Conservation (phyloP, 2,797 vertebrate species). For the Sebastes itinus region DNA sequence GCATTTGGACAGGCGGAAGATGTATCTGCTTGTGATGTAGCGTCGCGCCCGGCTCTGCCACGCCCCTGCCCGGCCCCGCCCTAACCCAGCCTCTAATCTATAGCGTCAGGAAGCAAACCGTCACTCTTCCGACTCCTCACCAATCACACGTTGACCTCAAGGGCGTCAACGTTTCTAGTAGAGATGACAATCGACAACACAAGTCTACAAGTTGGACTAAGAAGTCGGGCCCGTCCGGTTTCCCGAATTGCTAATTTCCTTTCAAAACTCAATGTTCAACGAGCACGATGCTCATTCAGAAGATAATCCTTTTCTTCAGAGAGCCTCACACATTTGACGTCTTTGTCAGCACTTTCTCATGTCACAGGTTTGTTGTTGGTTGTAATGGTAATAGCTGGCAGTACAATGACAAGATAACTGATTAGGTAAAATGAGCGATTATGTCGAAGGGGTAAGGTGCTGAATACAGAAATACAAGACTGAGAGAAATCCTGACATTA, state of each 20-base stretch:
- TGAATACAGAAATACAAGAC: background rate
- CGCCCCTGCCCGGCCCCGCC: conserved; percentile 41
- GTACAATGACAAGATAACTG: conserved; percentile 27
- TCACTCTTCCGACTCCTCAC: conserved; percentile 62
- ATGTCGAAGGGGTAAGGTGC: background rate
- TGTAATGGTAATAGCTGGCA: conserved; percentile 36
- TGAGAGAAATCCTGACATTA: background rate
- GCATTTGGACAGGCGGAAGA: conserved; percentile 76
- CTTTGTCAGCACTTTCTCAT: conserved; percentile 36
- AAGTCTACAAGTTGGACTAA: conserved; percentile 6
- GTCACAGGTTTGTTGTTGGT: conserved; percentile 20
- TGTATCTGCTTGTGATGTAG: conserved; percentile 82
- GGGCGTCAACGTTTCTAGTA: conserved; percentile 57
- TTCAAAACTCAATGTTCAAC: background rate
- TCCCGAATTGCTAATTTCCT: conserved; percentile 9
- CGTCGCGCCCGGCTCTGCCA: conserved; percentile 48
- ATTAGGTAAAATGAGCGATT: conserved; percentile 18
- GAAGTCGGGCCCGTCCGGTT: conserved; percentile 1
- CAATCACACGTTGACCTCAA: conserved; percentile 72
- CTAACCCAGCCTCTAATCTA: conserved; percentile 15
- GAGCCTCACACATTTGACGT: conserved; percentile 6
- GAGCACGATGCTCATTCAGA: conserved; percentile 4
- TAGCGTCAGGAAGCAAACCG: conserved; percentile 57
- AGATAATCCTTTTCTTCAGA: conserved; percentile 8
- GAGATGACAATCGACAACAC: conserved; percentile 22